phyloP scores from a whole-genome alignment of 2,888 invertebrate genomes.

The Blomia tropicalis region DNA sequence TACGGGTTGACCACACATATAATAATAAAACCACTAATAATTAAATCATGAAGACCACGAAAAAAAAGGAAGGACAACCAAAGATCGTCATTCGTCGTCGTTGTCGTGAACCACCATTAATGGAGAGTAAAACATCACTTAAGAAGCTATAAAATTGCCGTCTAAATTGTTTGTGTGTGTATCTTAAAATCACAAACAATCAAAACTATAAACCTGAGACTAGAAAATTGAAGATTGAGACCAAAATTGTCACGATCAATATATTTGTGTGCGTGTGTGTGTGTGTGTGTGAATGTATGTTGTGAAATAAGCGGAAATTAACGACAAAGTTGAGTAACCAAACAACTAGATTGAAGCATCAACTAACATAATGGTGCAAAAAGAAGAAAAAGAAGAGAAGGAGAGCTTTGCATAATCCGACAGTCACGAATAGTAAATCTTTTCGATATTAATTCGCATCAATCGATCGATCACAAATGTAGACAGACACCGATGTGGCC shows the following conservation, averaged over 20 bases:
- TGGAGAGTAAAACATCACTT: slow-evolving; percentile 15
- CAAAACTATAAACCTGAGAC: no score
- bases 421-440: neutral
- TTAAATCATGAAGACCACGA: neutral
- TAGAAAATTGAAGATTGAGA: no score
- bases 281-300: no score
- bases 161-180: no score
- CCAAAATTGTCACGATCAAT: no score
- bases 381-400: neutral
- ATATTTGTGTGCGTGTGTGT: no score
- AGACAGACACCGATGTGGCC: neutral
- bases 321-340: no score
- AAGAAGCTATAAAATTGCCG: slow-evolving; percentile 7
- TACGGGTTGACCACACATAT: neutral
- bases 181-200: no score
- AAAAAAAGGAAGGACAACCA: neutral
- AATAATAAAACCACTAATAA: no score
- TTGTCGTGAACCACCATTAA: neutral
- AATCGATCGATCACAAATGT: no score
- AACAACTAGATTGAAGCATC: neutral
- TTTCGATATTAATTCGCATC: no score
- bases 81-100: neutral
- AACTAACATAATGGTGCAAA: neutral
- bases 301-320: no score
- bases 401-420: neutral